Evolutionary conservation across 2,888 invertebrate genomes (phyloP), one percentile per base, ranked within the genome.

Genomic region (Lamellibrachia satsuma): DNA sequence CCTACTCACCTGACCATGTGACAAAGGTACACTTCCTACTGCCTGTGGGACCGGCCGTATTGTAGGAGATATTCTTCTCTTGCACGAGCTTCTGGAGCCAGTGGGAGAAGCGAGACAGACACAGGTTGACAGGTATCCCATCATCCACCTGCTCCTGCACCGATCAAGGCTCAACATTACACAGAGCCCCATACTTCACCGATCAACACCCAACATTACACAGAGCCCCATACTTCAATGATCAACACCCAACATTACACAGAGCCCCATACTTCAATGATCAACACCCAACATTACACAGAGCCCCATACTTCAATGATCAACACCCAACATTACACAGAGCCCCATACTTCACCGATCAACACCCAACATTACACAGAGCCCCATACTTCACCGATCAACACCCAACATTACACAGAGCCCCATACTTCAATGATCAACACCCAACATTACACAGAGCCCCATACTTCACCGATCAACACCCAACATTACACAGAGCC

Each of bases 21-120:
- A 97, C 97, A 94, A 96, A 95, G 9, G 96, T 95, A 52, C 93
- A 94, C 3, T 93, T 93, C 8, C 52, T 93, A 9, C 3, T 2
- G 22, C 51, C 52, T 15, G 51, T 93, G 4, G 92, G 91, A 57
- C 93, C 92, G 93, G 93, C 93, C 52, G 93, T 93, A 75, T 94
- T 95, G 94, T 96, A 96, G 7, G 95, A 95, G 94, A 97, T 95
- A 92, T 97, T 97, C 92, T 97, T 97, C 93, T 97, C 97, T 91
- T 96, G 96, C 94, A 95, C 96, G 94, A 97, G 96, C 93, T 97
- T 96, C 93, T 97, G 96, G 91, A 97, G 93, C 97, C 97, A 97
- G 91, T 97, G 97, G 60, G 96, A 96, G 95, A 97, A 97, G 95
- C 97, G 96, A 95, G 96, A 95, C 92, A 96, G 93, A 93, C 96